Evolutionary conservation across 2,113 vertebrate genomes (phyloP), one percentile per base, ranked within the genome.

Genomic region (Colossoma macropomum): DNA sequence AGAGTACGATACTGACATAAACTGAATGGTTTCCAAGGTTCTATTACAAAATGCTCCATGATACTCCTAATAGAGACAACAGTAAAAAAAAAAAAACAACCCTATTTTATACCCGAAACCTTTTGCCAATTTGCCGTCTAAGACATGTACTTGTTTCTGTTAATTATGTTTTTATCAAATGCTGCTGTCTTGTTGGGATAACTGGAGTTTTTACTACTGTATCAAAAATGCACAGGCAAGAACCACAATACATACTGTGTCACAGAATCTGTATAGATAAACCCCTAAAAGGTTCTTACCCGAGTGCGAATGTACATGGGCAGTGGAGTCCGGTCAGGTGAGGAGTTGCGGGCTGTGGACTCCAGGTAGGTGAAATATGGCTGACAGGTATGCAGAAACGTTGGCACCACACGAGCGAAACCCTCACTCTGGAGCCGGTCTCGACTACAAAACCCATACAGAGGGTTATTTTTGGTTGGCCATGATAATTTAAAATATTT

Each of bases 291-390:
- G 80, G 19, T 52, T 70, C 88, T 91, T 86, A 96, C 95, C 91
- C 65, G 85, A 38, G 89, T 90, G 45, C 86, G 79, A 62, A 93
- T 85, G 59, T 93, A 86, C 27, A 79, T 72, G 19, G 91, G 88
- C 50, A 91, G 82, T n/a, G 69, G 56, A 52, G 84, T 87, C 1
- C 73, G 81, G 38, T 89, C 86, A 0, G 84, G 87, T 34, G 81
- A 25, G 3, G 48, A 30, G 12, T 84, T 90, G 77, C 94, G 89
- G 0, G 93, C 93, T 0, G 90, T 91, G 8, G 93, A 89, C 86
- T 96, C 95, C 88, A 96, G 83, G 88, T 95, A 93, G 34, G 91
- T 92, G 75, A 97, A 96, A 86, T 87, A 96, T 1, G 94, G 94
- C 83, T 95, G 92, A 78, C 95, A 96, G 54, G 87, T 91, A 83